phyloP scores from a whole-genome alignment of 2,888 invertebrate species.

The Eudasyphora cyanicolor region DNA sequence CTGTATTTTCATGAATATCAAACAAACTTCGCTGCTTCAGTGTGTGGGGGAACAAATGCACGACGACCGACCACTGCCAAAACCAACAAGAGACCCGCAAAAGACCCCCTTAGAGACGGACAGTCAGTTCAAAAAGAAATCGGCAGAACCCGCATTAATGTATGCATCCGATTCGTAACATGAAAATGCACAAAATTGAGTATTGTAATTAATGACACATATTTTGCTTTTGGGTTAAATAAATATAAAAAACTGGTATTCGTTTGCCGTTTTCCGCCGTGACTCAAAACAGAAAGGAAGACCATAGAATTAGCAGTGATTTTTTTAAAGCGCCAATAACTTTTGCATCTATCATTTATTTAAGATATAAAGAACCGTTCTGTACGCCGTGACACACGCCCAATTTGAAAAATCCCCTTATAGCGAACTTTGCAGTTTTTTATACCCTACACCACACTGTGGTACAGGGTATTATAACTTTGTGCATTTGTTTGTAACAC shows the following conservation, averaged over 20 bases:
- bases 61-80: conserved; percentile 20
- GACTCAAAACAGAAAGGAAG: conserved; percentile 8
- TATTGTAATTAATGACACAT: neutral
- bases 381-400: neutral
- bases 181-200: neutral
- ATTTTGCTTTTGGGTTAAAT: conserved; percentile 8
- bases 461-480: too few relatives aligned
- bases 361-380: neutral
- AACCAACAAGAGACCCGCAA: conserved; percentile 44
- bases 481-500: too few relatives aligned
- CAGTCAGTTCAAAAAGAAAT: neutral
- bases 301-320: neutral
- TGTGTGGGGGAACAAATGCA: neutral
- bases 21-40: neutral
- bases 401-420: too few relatives aligned
- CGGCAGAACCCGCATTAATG: conserved; percentile 16
- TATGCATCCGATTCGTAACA: conserved; percentile 6
- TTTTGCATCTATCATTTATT: neutral
- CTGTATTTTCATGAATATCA: conserved; percentile 51
- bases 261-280: neutral
- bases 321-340: neutral
- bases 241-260: conserved; percentile 18
- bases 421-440: too few relatives aligned
- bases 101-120: conserved; percentile 25
- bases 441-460: too few relatives aligned